Conservation (phyloP, 2,113 vertebrate species). For the Oncorhynchus keta region DNA sequence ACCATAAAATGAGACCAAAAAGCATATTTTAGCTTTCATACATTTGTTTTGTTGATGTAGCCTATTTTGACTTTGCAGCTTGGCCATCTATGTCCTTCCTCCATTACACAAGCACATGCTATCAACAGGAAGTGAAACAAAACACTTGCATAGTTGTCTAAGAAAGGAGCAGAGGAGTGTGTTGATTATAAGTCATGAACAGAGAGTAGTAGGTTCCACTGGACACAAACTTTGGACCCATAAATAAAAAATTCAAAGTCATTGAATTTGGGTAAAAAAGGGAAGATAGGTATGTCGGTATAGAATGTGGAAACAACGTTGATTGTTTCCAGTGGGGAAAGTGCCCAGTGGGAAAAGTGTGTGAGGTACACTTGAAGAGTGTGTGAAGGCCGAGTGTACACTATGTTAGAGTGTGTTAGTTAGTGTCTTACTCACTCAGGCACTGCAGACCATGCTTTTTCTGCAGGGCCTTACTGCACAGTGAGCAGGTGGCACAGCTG, state of each 20-base stretch:
- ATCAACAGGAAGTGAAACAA: slow-evolving; percentile 14
- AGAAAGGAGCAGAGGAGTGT: not conserved
- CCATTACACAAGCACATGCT: not conserved
- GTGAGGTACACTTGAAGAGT: not conserved
- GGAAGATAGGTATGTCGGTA: no score
- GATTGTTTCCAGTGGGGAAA: no score
- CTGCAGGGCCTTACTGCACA: slow-evolving; percentile 84
- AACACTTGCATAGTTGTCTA: not conserved
- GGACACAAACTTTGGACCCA: not conserved
- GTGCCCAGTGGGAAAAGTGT: no score
- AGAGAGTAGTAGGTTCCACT: not conserved
- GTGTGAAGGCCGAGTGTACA: not conserved
- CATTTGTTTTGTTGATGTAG: no score
- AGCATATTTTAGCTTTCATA: no score
- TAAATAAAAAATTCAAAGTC: no score
- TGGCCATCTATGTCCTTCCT: no score
- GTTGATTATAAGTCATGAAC: not conserved
- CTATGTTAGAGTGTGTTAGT: slow-evolving; percentile 19
- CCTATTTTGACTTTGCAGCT: no score
- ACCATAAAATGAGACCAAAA: no score
- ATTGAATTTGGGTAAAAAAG: not conserved
- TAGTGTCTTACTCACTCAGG: slow-evolving; percentile 82
- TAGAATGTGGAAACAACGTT: no score
- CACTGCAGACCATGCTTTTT: slow-evolving; percentile 86
- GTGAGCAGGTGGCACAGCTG: slow-evolving; percentile 82